Conservation (phyloP, 2,113 vertebrate genomes). For the Ginglymostoma cirratum region DNA sequence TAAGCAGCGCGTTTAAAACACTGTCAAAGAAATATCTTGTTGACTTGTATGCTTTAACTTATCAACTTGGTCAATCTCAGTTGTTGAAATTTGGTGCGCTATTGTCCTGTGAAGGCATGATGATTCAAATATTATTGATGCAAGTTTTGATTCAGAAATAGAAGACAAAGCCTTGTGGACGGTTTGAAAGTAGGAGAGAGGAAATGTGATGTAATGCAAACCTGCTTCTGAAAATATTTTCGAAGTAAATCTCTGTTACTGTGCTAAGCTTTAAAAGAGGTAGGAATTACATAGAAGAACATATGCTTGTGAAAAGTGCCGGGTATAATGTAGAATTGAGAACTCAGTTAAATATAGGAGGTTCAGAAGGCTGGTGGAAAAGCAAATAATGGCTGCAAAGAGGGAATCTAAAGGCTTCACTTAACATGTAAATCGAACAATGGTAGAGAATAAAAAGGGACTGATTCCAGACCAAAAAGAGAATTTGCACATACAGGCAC, state of each 20-base stretch:
- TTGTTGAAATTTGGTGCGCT: not conserved
- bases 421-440: too few relatives aligned
- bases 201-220: not conserved
- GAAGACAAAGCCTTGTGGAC: not conserved
- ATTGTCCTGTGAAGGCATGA: not conserved
- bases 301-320: too few relatives aligned
- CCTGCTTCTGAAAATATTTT: not conserved
- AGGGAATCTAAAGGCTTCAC: too few relatives aligned
- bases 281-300: too few relatives aligned
- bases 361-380: too few relatives aligned
- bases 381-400: too few relatives aligned
- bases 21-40: not conserved
- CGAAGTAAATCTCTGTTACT: not conserved
- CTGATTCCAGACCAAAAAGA: too few relatives aligned
- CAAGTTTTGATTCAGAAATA: not conserved
- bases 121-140: not conserved
- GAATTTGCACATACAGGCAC: too few relatives aligned
- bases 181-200: not conserved
- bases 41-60: not conserved
- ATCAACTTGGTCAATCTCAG: not conserved
- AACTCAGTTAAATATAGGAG: too few relatives aligned
- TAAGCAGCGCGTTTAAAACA: not conserved
- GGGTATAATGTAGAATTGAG: too few relatives aligned
- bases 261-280: not conserved
- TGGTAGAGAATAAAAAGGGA: too few relatives aligned